Base-by-base conservation (phyloP, 2,113 vertebrate species). In the Syngnathus typhle region DNA sequence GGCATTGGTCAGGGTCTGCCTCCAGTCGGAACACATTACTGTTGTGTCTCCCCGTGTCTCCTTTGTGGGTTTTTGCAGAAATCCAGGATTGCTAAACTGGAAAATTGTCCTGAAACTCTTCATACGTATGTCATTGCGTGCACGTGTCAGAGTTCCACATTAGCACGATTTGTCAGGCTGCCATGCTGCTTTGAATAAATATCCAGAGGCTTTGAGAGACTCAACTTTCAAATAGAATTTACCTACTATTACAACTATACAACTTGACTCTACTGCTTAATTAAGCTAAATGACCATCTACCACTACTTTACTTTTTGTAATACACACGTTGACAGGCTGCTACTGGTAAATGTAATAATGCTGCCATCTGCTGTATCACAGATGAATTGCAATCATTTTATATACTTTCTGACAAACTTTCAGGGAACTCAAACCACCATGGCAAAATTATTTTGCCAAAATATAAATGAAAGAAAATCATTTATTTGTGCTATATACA, bases 11-110 rank as follows among this genome's bases (percentile, higher is more conserved):
- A 4, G 72, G 64, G 67, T 72, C 23, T 55, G 75, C 75, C 61
- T 74, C 61, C 75, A 52, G 58, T 85, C 74, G 77, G 85, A 85
- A 81, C 74, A 80, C 78, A 81, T 88, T 85, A 84, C 68, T 68
- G 60, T 32, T 67, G 27, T 65, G 66, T 83, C 58, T 78, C 39
- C 66, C 41, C 54, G 62, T 68, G 39, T 52, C 55, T 37, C 56
- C 60, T 59, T 77, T 62, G 69, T 66, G 72, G 59, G 66, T 58
- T 32, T 77, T 70, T 60, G 56, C n/a, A 5, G 55, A 65, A 47
- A 15, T 69, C 74, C 19, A 64, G 77, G 78, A 77, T 71, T 71
- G 65, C 75, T 67, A 80, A 58, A 77, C 74, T 89, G 85, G 89
- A 88, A 89, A 89, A 84, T 38, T 60, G 64, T 66, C 65, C 66